These are phyloP conservation scores for Hoplias malabaricus DNA, from an alignment of 2,113 vertebrate species.

Conservation along the genomic window DNA sequence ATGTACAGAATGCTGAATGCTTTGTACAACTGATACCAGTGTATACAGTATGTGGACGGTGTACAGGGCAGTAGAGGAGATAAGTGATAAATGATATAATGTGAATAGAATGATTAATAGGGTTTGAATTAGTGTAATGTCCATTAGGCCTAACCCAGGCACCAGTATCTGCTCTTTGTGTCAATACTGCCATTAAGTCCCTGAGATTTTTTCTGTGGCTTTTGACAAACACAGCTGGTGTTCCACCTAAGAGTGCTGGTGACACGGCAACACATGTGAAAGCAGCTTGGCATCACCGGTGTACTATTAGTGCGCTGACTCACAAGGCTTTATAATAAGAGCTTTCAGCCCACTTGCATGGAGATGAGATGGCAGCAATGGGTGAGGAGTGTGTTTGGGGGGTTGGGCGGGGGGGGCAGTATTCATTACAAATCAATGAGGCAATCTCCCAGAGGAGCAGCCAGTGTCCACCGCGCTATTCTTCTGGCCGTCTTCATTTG, in stretches of 20 bases:
- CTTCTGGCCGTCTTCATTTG: conserved; percentile 26
- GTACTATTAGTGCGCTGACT: conserved; percentile 13
- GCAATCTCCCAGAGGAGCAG: conserved; percentile 41
- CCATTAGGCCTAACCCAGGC: not conserved
- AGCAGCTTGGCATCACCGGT: conserved; percentile 3
- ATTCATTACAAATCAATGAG: conserved; percentile 62
- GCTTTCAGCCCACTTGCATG: conserved; percentile 25
- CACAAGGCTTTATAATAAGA: conserved; percentile 26
- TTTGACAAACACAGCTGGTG: not conserved
- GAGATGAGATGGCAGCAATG: conserved; percentile 19
- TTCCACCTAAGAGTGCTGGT: not conserved
- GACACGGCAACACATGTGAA: not conserved
- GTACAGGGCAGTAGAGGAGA: too few species aligned
- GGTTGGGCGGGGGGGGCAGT: too few species aligned
- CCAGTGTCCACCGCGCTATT: conserved; percentile 5
- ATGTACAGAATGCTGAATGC: too few species aligned
- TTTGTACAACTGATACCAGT: too few species aligned
- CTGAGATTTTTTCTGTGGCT: not conserved
- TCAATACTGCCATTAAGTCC: conserved; percentile 8
- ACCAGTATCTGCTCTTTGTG: not conserved
- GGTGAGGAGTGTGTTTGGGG: not conserved
- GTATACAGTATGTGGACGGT: too few species aligned
- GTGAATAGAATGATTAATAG: too few species aligned
- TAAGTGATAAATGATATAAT: too few species aligned
- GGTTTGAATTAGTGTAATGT: not conserved